phyloP scores from a whole-genome alignment of 2,113 vertebrate genomes.

The Turnix velox region DNA sequence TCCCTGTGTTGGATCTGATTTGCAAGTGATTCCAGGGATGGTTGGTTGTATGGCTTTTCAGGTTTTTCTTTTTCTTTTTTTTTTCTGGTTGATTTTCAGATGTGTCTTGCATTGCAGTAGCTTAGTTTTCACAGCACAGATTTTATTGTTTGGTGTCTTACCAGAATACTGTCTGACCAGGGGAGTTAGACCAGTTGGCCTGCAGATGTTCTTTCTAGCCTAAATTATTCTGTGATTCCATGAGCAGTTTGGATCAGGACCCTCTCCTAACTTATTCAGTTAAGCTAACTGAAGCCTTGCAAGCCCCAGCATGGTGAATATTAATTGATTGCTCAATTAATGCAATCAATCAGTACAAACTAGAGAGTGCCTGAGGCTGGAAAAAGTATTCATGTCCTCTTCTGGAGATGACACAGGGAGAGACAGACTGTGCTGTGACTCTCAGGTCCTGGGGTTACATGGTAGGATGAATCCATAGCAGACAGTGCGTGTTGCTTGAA shows the following conservation, averaged over 20 bases:
- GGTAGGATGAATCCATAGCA: background rate
- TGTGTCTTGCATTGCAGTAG: background rate
- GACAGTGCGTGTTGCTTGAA: background rate
- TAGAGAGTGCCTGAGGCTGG: background rate
- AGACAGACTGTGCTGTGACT: background rate
- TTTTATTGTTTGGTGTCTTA: background rate
- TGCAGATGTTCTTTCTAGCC: background rate
- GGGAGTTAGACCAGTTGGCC: background rate
- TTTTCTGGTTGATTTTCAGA: background rate
- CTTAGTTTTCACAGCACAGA: background rate
- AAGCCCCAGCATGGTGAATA: background rate
- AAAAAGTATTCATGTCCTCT: background rate
- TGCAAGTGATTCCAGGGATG: background rate
- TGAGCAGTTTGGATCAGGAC: background rate
- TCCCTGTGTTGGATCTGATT: background rate
- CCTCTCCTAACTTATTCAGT: background rate
- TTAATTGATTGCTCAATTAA: constrained; percentile 26
- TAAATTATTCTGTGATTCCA: background rate
- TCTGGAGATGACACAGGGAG: background rate
- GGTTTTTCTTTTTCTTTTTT: too few species aligned
- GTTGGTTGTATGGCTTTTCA: background rate
- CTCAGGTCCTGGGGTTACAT: background rate
- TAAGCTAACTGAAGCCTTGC: background rate
- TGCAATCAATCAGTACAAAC: background rate
- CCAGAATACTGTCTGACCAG: background rate